These are phyloP conservation scores for Leucoma salicis DNA, from an alignment of 2,888 invertebrate genomes.

Conservation along the genomic window DNA sequence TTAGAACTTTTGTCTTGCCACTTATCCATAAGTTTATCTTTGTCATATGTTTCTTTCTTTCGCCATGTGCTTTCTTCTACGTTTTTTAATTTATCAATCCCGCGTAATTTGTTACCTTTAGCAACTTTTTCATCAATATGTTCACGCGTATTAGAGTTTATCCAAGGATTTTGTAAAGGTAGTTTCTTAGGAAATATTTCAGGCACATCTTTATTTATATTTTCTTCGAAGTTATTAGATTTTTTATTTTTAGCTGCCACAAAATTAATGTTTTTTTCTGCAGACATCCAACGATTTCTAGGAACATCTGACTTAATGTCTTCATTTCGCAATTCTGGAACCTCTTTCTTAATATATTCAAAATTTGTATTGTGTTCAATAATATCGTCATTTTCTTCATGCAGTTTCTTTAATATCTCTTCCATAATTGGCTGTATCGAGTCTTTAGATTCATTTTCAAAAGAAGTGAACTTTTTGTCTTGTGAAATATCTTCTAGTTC, in stretches of 20 bases:
- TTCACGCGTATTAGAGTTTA: neutral
- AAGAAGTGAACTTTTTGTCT: neutral
- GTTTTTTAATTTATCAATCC: neutral
- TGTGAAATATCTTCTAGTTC: neutral
- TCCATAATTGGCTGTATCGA: slow-evolving; percentile 1
- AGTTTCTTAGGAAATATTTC: neutral
- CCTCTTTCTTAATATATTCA: neutral
- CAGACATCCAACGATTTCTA: no score
- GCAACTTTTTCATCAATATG: neutral
- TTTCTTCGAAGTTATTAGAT: neutral
- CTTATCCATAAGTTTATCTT: neutral
- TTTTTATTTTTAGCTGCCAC: neutral
- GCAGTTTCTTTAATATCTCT: neutral
- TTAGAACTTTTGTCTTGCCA: neutral
- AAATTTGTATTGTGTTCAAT: neutral
- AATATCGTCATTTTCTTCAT: neutral
- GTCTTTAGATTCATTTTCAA: neutral
- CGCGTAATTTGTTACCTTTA: neutral
- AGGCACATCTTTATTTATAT: neutral
- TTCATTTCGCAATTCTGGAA: neutral
- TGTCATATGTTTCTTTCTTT: neutral
- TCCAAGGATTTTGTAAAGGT: neutral
- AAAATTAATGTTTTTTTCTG: neutral
- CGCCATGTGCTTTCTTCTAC: neutral
- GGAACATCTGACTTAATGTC: no score